phyloP scores from a whole-genome alignment of 2,113 vertebrate species.

The Leiothrix lutea region DNA sequence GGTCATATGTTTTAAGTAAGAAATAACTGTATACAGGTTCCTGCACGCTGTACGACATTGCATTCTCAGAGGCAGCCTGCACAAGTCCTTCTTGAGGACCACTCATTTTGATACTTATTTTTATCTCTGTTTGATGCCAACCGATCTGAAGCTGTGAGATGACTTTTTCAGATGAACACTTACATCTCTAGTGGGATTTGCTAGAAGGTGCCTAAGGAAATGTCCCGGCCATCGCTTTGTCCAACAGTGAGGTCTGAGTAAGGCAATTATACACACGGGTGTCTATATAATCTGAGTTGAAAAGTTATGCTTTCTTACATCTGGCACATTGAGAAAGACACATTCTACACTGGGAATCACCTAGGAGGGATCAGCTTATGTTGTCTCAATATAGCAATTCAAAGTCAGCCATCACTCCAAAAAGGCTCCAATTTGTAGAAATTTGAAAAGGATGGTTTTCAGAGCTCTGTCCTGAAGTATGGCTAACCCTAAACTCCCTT shows the following conservation, averaged over 20 bases:
- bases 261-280: background rate
- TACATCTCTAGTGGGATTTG: background rate
- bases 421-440: background rate
- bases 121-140: background rate
- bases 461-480: background rate
- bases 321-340: background rate
- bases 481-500: background rate
- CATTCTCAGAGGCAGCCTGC: background rate
- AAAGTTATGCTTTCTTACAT: background rate
- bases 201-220: background rate
- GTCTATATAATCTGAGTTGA: background rate
- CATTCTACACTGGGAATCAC: background rate
- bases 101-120: background rate
- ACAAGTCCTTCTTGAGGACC: background rate
- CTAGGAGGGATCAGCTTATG: background rate
- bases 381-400: background rate
- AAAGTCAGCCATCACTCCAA: background rate
- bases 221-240: background rate
- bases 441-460: background rate
- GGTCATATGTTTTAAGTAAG: background rate
- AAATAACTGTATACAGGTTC: background rate
- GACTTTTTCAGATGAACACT: background rate
- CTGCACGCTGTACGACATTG: rapidly evolving
- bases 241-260: background rate
- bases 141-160: background rate